Evolutionary conservation across 2,888 invertebrate species (phyloP), one percentile per base, ranked within the genome.

Genomic region (Copidosoma aretas): DNA sequence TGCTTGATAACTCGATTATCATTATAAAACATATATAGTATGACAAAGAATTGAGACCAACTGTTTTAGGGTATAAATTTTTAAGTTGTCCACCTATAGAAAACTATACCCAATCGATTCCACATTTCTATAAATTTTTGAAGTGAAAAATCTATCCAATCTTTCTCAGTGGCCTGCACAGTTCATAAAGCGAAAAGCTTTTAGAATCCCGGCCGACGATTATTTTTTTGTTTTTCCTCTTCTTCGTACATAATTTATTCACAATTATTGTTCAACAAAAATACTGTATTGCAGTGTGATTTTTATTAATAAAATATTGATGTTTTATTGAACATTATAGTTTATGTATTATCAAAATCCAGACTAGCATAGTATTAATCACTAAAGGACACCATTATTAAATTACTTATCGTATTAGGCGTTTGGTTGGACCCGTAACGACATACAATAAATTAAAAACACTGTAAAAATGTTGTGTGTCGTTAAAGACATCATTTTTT

Each of bases 41-140:
- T n/a, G 49, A 60, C 51, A n/a, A 60, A 32, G 10, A 19, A 12
- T 5, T 32, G 14, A 60, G 2, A n/a, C 2, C 60, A 51, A 51
- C 51, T 10, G 32, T 60, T 60, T 1, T 60, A 41, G 51, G 19
- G 49, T 51, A 15, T 5, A n/a, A 49, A 19, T 60, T 60, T 32
- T 22, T 22, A 51, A 14, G 49, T 12, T 51, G 10, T 14, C 51
- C 43, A 4, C 19, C 51, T 8, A 60, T 51, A n/a, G 22, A 49
- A n/a, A 19, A 62, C n/a, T 54, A n/a, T n/a, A 62, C n/a, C 53
- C 54, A 1, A 53, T 52, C 17, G 22, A 62, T 21, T 62, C 54
- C 21, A 8, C 19, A 22, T n/a, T 60, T 5, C 12, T 58, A 8
- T 21, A 58, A 39, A 58, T 58, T 41, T 58, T 22, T 58, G 39